A percentile compares a stretch with the other conserved stretches of the same genome.
Conservation (phyloP, 2,888 invertebrate genomes). For the Drosophila tripunctata region DNA sequence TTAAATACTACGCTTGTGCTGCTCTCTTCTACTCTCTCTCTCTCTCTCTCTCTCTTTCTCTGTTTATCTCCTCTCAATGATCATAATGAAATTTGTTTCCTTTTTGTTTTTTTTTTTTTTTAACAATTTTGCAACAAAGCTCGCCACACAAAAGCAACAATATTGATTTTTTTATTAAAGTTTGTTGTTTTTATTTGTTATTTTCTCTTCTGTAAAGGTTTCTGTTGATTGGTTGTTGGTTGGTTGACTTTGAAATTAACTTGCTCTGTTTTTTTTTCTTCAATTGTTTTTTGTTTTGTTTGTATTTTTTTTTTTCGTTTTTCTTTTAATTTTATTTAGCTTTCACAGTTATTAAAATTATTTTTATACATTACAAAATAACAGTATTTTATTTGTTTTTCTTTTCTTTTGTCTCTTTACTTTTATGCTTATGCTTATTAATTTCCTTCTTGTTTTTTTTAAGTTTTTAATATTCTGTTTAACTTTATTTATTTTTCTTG, state of each 20-base stretch:
- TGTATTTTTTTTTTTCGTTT: no score
- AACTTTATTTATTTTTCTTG: conserved; percentile 53
- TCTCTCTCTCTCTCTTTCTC: no score
- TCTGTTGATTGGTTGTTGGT: no score
- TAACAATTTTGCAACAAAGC: conserved; percentile 52
- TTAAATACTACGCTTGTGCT: conserved; percentile 47
- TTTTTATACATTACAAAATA: conserved; percentile 84
- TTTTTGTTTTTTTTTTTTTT: conserved; percentile 16
- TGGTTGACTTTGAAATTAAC: conserved; percentile 56
- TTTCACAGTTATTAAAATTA: conserved; percentile 85
- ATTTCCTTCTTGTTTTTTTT: conserved; percentile 40
- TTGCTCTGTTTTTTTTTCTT: conserved; percentile 44
- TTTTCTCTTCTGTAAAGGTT: conserved; percentile 63
- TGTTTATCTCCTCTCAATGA: no score
- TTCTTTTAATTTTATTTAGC: conserved; percentile 82
- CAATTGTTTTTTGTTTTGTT: conserved; percentile 68
- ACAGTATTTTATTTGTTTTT: conserved; percentile 82
- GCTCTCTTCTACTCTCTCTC: no score
- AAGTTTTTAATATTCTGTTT: conserved; percentile 41
- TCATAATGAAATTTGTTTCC: no score
- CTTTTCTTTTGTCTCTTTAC: conserved; percentile 67
- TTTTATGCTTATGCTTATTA: conserved; percentile 75
- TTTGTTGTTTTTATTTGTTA: conserved; percentile 71
- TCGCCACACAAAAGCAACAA: conserved; percentile 61
- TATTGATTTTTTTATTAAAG: conserved; percentile 67